Conservation (phyloP, 2,888 invertebrate species). For the Tolmerus cingulatus region DNA sequence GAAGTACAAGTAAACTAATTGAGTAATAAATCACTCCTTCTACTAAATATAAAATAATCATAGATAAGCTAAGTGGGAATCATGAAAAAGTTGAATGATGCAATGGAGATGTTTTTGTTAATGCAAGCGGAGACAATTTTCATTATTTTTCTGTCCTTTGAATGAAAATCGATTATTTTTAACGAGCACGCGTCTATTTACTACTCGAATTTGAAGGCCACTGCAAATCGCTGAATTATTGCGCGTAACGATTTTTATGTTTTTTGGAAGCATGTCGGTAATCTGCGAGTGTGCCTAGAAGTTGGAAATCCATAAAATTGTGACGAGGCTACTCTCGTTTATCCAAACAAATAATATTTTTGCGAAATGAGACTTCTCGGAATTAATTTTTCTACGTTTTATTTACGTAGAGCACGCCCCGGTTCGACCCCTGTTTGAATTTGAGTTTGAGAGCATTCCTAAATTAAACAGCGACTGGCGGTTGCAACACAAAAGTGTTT, state of each 20-base stretch:
- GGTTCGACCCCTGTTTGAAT: too few relatives aligned
- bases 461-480: neutral
- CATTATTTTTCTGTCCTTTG: neutral
- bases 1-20: too few relatives aligned
- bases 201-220: neutral
- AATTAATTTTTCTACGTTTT: neutral
- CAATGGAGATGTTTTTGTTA: too few relatives aligned
- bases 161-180: neutral
- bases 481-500: neutral
- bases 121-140: too few relatives aligned
- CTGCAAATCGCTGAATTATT: neutral
- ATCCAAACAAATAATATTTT: neutral
- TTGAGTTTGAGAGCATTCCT: neutral
- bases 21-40: too few relatives aligned
- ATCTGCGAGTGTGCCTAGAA: neutral
- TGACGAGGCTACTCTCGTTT: neutral
- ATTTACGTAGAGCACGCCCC: neutral
- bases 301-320: neutral
- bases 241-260: neutral
- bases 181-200: neutral
- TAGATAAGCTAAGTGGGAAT: too few relatives aligned
- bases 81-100: too few relatives aligned
- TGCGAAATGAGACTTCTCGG: neutral
- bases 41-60: too few relatives aligned
- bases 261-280: neutral